Conservation (phyloP, 2,797 vertebrate species). For the Alosa sapidissima region DNA sequence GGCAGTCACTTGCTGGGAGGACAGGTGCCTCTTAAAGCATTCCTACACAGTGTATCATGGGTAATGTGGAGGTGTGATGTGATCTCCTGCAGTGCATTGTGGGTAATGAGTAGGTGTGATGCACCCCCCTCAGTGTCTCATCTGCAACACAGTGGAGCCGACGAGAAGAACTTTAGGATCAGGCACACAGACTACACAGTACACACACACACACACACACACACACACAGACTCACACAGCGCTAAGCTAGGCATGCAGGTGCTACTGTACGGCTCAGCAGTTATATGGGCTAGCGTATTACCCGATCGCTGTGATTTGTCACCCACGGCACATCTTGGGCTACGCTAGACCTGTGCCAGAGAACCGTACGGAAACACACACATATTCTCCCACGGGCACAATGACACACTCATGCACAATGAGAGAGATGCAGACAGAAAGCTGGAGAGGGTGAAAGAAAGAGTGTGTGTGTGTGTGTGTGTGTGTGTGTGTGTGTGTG, state of each 20-base stretch:
- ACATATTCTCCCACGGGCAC: background rate
- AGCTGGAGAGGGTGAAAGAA: background rate
- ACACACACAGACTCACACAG: background rate
- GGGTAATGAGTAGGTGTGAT: background rate
- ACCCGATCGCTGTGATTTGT: background rate
- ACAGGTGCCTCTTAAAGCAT: slow-evolving; percentile 37
- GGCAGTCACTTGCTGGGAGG: slow-evolving; percentile 42
- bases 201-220: background rate
- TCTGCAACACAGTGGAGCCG: background rate
- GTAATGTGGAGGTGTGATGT: slow-evolving; percentile 13
- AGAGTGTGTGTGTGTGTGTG: too few species aligned
- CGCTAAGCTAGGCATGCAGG: background rate
- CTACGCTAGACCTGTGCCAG: background rate
- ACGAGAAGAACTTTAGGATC: background rate
- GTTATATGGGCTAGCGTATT: background rate
- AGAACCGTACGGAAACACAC: background rate
- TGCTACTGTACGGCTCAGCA: background rate
- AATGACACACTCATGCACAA: background rate
- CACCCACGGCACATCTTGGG: background rate
- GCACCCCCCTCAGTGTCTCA: background rate
- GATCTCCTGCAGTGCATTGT: background rate
- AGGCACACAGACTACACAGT: too few species aligned
- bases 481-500: too few species aligned
- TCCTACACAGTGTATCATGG: background rate
- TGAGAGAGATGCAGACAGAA: background rate